phyloP scores from a whole-genome alignment of 2,888 invertebrate genomes.

The Caenorhabditis parvicauda region DNA sequence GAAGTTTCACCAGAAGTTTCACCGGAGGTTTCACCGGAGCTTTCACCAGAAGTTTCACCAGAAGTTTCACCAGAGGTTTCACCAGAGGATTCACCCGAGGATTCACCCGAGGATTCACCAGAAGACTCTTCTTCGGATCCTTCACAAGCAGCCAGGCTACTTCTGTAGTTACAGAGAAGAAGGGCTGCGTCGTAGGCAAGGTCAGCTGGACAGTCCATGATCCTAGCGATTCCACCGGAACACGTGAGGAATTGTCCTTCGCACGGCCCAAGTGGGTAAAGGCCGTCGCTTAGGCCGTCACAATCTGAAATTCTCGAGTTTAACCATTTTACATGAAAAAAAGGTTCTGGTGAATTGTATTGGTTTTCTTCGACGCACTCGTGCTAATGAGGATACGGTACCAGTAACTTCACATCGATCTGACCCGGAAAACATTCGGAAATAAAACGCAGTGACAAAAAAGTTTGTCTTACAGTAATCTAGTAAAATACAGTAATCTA shows the following conservation, averaged over 20 bases:
- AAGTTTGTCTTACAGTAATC: too few relatives aligned
- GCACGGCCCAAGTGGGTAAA: slow-evolving; percentile 20
- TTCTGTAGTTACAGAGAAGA: slow-evolving; percentile 19
- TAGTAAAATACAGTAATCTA: too few relatives aligned
- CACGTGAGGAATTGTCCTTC: slow-evolving; percentile 22
- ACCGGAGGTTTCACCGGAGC: slow-evolving; percentile 14
- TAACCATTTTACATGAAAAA: too few relatives aligned
- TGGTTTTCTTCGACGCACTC: too few relatives aligned
- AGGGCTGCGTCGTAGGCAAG: slow-evolving; percentile 15
- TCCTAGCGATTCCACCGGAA: slow-evolving; percentile 19
- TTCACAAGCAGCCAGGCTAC: slow-evolving; percentile 14
- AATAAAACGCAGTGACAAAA: too few relatives aligned
- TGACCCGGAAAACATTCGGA: too few relatives aligned
- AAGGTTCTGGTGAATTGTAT: too few relatives aligned
- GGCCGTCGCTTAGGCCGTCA: slow-evolving; percentile 14
- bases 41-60: slow-evolving; percentile 8
- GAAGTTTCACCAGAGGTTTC: slow-evolving; percentile 15
- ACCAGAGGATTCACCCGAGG: slow-evolving; percentile 1
- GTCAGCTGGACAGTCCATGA: slow-evolving; percentile 28
- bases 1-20: slow-evolving; percentile 10
- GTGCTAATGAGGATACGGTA: too few relatives aligned
- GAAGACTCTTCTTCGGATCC: slow-evolving; percentile 15
- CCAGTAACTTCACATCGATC: too few relatives aligned
- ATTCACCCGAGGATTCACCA: slow-evolving; percentile 13
- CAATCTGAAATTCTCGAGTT: slow-evolving; percentile 29